These are phyloP conservation scores for Drusus annulatus DNA, from an alignment of 1,140 invertebrate species.

Conservation along the genomic window DNA sequence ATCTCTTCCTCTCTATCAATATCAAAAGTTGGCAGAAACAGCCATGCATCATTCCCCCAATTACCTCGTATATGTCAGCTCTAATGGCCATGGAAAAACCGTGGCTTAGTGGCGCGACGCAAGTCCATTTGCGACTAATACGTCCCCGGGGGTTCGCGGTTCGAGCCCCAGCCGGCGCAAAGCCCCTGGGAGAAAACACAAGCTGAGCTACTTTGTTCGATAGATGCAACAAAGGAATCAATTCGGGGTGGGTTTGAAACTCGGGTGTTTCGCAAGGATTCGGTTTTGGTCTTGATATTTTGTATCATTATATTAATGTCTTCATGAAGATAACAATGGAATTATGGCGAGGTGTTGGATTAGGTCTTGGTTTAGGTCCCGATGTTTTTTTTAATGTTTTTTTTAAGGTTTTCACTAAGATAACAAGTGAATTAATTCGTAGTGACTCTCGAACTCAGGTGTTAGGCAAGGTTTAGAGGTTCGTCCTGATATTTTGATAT, in stretches of 20 bases:
- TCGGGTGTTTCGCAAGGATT: constrained; percentile 21
- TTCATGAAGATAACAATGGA: no score
- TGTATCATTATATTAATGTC: no score
- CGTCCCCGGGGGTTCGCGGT: constrained; percentile 34
- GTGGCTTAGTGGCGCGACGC: constrained; percentile 49
- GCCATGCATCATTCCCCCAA: constrained; percentile 24
- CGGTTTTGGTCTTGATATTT: neutral
- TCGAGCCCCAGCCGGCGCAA: constrained; percentile 16
- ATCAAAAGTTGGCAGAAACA: neutral
- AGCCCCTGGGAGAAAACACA: constrained; percentile 14
- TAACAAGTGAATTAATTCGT: no score
- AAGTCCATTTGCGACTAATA: constrained; percentile 55
- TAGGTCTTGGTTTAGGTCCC: no score
- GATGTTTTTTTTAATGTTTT: no score
- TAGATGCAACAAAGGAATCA: constrained; percentile 48
- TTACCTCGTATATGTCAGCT: constrained; percentile 29
- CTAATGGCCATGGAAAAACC: constrained; percentile 26
- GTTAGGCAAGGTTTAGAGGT: no score
- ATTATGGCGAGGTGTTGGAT: no score
- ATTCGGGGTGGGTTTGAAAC: constrained; percentile 36
- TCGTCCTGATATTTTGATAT: no score
- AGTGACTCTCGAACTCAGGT: no score
- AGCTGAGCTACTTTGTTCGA: constrained; percentile 22
- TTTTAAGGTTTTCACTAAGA: no score
- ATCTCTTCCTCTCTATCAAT: constrained; percentile 4